Evolutionary conservation across 2,888 invertebrate genomes (phyloP).

Genomic region (Lapara coniferarum): DNA sequence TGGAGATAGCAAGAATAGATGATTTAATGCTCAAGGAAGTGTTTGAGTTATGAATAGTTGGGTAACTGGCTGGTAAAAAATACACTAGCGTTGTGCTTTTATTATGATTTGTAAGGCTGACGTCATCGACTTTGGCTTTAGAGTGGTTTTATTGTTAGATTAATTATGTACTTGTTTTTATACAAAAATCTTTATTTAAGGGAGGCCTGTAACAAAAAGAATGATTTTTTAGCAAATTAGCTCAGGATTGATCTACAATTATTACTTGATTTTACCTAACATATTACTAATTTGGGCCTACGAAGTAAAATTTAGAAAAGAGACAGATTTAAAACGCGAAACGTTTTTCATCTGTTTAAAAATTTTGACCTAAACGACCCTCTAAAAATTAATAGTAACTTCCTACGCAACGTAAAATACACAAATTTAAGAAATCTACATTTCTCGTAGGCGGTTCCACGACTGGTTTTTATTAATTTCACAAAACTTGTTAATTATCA

Average conservation of each 20-base stretch:
- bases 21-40: conserved; percentile 27
- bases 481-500: not conserved
- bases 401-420: no score
- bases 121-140: not conserved
- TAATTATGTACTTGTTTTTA: no score
- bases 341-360: no score
- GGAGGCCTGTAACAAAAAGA: no score
- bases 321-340: no score
- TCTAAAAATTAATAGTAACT: not conserved
- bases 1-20: conserved; percentile 29
- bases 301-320: no score
- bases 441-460: not conserved
- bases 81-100: conserved; percentile 5
- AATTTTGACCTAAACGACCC: no score
- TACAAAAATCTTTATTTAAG: no score
- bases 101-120: not conserved
- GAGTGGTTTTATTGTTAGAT: not conserved
- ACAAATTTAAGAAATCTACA: not conserved
- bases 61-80: conserved; percentile 13
- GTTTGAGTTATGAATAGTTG: conserved; percentile 24
- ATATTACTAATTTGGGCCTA: no score
- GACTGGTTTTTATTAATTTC: conserved; percentile 9
- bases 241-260: no score
- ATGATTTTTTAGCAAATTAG: no score
- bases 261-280: no score